Conservation (phyloP, 2,888 invertebrate species). For the Omphaloscelis lunosa region DNA sequence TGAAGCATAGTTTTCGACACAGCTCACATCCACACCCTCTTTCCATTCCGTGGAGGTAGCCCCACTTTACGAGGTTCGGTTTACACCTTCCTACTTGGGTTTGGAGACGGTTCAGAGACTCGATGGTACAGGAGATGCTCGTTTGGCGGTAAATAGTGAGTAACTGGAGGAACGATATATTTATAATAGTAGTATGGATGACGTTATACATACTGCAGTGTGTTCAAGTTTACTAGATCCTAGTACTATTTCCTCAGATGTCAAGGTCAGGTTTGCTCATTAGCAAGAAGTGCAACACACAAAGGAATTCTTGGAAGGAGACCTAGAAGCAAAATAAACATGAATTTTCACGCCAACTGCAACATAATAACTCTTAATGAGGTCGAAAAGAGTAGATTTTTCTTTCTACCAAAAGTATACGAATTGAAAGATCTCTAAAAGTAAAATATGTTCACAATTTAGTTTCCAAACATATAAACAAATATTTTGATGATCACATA, state of each 20-base stretch:
- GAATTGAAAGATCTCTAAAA: background rate
- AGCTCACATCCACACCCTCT: no score
- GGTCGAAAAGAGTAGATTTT: background rate
- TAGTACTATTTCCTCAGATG: background rate
- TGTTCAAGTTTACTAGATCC: background rate
- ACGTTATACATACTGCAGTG: no score
- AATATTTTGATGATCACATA: background rate
- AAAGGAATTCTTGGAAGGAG: conserved; percentile 12
- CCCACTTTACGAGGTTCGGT: no score
- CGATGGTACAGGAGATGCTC: no score
- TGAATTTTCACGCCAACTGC: conserved; percentile 19
- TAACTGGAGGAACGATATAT: no score
- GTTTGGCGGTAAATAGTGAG: no score
- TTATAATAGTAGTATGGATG: no score
- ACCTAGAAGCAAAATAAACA: conserved; percentile 20
- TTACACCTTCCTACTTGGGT: no score
- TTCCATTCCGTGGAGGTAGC: no score
- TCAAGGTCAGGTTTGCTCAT: conserved; percentile 39
- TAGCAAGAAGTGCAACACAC: conserved; percentile 15
- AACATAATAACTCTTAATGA: conserved; percentile 23
- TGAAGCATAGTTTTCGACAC: no score
- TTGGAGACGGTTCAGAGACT: no score
- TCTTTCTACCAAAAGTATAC: background rate
- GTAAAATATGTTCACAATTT: background rate
- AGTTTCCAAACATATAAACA: background rate